Conservation (phyloP, 2,113 vertebrate genomes). For the Rattus norvegicus region DNA sequence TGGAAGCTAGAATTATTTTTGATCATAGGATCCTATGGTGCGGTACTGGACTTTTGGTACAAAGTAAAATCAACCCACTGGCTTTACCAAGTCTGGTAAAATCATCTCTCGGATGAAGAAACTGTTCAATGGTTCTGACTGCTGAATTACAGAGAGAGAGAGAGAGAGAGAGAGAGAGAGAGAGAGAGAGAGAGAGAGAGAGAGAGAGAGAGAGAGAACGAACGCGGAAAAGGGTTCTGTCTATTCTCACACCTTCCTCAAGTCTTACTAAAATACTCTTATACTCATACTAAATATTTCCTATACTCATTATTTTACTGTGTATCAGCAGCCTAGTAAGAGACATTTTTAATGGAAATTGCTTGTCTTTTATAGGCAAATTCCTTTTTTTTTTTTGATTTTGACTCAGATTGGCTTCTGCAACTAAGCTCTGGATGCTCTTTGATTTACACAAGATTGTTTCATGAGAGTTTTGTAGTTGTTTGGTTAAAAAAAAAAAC, state of each 20-base stretch:
- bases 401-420: not conserved
- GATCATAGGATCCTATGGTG: not conserved
- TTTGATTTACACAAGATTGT: not conserved
- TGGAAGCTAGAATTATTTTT: not conserved
- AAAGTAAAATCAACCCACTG: not conserved
- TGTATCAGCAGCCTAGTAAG: not conserved
- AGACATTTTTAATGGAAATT: not conserved
- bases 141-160: not conserved
- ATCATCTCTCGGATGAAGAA: not conserved
- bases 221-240: not conserved
- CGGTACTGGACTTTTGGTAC: not conserved
- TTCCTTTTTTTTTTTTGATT: not conserved
- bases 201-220: too few relatives aligned
- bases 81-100: not conserved
- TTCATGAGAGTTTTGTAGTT: not conserved
- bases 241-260: not conserved
- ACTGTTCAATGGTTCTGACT: not conserved
- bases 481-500: not conserved
- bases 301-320: not conserved
- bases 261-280: not conserved
- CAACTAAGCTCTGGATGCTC: not conserved
- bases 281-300: not conserved
- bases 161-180: too few relatives aligned
- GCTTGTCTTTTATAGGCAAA: not conserved
- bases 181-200: too few relatives aligned